Evolutionary conservation across 2,113 vertebrate genomes (phyloP).

Genomic region (Verasper variegatus): DNA sequence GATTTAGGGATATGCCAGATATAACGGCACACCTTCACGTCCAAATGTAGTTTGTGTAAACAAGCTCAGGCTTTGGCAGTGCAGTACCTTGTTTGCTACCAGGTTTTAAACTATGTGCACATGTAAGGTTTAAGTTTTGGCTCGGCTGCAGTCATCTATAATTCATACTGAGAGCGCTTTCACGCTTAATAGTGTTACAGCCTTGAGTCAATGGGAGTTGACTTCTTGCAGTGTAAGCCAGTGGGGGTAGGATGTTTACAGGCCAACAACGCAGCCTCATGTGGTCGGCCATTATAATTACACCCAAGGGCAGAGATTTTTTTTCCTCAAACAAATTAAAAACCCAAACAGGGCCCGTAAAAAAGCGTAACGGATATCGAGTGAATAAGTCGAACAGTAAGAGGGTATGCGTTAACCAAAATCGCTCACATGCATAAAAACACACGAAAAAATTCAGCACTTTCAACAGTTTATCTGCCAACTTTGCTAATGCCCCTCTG

Average conservation of each 20-base stretch:
- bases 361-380: slow-evolving; percentile 71
- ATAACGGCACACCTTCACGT: slow-evolving; percentile 28
- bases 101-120: slow-evolving; percentile 44
- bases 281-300: slow-evolving; percentile 79
- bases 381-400: slow-evolving; percentile 60
- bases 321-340: slow-evolving; percentile 79
- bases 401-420: slow-evolving; percentile 48
- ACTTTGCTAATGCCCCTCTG: slow-evolving; percentile 69
- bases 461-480: slow-evolving; percentile 74
- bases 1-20: slow-evolving; percentile 12
- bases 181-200: slow-evolving; percentile 40
- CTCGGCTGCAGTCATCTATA: slow-evolving; percentile 19
- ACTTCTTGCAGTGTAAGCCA: slow-evolving; percentile 41
- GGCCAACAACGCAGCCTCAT: slow-evolving; percentile 67
- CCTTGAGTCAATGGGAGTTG: slow-evolving; percentile 37
- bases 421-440: slow-evolving; percentile 39
- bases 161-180: slow-evolving; percentile 49
- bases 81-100: slow-evolving; percentile 24
- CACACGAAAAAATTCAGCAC: slow-evolving; percentile 42
- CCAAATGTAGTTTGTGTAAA: slow-evolving; percentile 32
- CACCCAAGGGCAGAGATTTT: slow-evolving; percentile 72
- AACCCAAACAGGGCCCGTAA: slow-evolving; percentile 72
- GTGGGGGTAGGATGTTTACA: slow-evolving; percentile 70
- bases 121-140: slow-evolving; percentile 39
- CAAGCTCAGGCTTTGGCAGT: slow-evolving; percentile 25